A percentile compares a stretch with the other conserved stretches of the same genome.
These are phyloP conservation scores for Steinernema carpocapsae DNA, from an alignment of 2,888 invertebrate species.

Conservation along the genomic window DNA sequence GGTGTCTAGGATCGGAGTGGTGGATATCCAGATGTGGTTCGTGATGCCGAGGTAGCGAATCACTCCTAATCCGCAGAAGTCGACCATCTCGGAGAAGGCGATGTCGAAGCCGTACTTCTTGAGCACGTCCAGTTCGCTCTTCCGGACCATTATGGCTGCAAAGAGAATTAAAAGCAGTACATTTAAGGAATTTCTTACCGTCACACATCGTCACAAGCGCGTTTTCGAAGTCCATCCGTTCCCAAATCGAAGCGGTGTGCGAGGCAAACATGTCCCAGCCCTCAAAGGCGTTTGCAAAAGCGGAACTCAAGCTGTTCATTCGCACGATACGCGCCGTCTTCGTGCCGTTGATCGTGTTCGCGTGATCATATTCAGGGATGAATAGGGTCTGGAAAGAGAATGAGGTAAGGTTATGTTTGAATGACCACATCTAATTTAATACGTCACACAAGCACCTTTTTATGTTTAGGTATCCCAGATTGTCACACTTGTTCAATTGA, in stretches of 20 bases:
- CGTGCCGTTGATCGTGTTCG: slow-evolving; percentile 51
- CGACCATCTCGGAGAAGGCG: slow-evolving; percentile 61
- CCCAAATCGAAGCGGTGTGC: slow-evolving; percentile 39
- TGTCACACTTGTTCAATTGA: background rate
- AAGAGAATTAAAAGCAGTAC: background rate
- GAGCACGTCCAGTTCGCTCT: slow-evolving; percentile 54
- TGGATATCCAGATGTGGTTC: slow-evolving; percentile 62
- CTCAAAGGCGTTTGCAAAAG: slow-evolving; percentile 41
- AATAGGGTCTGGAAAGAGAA: slow-evolving; percentile 51
- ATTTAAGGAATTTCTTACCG: slow-evolving; percentile 38
- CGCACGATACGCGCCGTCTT: slow-evolving; percentile 58
- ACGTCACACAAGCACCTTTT: background rate
- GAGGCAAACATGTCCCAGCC: slow-evolving; percentile 43
- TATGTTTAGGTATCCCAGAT: background rate
- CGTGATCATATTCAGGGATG: slow-evolving; percentile 53
- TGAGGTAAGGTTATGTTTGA: background rate
- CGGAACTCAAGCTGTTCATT: slow-evolving; percentile 54
- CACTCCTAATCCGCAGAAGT: slow-evolving; percentile 59
- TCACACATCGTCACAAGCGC: slow-evolving; percentile 48
- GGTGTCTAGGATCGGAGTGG: slow-evolving; percentile 62
- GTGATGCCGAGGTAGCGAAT: slow-evolving; percentile 56
- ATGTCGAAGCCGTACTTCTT: slow-evolving; percentile 56
- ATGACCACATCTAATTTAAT: background rate
- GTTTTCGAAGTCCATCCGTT: slow-evolving; percentile 50
- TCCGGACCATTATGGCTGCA: slow-evolving; percentile 52